Evolutionary conservation across 2,797 vertebrate species (phyloP).

Genomic region (Helostoma temminkii): DNA sequence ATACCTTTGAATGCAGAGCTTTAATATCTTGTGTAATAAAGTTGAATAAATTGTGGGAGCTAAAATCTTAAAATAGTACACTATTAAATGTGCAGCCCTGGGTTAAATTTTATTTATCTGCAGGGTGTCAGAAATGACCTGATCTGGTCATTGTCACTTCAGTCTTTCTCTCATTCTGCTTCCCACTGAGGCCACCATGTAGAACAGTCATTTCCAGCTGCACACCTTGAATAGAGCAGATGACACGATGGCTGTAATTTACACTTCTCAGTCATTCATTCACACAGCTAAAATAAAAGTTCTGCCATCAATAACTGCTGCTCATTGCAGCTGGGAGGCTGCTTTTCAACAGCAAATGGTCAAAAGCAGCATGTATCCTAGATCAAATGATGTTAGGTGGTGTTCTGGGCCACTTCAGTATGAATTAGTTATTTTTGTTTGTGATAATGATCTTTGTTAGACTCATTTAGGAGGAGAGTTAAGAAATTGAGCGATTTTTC

Average conservation of each 20-base stretch:
- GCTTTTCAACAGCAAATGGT: conserved; percentile 65
- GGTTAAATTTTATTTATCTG: conserved; percentile 23
- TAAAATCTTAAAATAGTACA: conserved; percentile 8
- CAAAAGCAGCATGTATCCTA: conserved; percentile 42
- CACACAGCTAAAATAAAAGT: conserved; percentile 65
- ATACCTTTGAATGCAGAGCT: neutral
- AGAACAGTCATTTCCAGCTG: conserved; percentile 57
- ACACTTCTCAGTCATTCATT: conserved; percentile 62
- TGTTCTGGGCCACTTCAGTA: conserved; percentile 44
- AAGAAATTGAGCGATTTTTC: conserved; percentile 55
- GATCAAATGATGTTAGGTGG: conserved; percentile 60
- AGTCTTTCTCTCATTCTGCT: conserved; percentile 38
- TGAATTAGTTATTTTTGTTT: conserved; percentile 68
- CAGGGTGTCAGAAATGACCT: conserved; percentile 32
- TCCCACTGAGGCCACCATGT: conserved; percentile 55
- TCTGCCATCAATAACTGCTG: conserved; percentile 54
- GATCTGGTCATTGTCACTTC: conserved; percentile 50
- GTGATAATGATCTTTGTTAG: conserved; percentile 57
- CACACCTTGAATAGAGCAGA: conserved; percentile 58
- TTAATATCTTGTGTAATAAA: neutral
- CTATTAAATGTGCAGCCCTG: conserved; percentile 16
- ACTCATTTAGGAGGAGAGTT: conserved; percentile 46
- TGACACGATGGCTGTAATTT: conserved; percentile 71
- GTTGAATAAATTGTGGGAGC: neutral
- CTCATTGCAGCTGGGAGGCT: conserved; percentile 22